These are phyloP conservation scores for Andricus grossulariae DNA, from an alignment of 1,140 invertebrate species.

Conservation along the genomic window DNA sequence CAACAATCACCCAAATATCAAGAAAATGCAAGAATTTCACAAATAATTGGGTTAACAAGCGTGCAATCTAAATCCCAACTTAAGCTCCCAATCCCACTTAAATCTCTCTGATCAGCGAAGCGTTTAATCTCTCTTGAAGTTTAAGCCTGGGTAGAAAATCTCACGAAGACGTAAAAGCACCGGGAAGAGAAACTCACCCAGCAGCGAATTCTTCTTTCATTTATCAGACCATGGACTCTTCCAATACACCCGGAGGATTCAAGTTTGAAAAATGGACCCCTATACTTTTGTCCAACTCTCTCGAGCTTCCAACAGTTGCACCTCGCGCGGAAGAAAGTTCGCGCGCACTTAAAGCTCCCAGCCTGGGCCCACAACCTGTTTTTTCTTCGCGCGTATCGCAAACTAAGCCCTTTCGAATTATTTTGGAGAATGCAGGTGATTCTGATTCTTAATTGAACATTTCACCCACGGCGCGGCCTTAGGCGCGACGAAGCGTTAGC, in stretches of 20 bases:
- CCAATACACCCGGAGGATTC: neutral
- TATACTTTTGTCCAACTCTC: neutral
- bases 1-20: neutral
- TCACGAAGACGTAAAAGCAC: neutral
- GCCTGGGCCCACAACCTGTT: neutral
- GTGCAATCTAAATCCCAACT: neutral
- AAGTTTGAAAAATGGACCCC: neutral
- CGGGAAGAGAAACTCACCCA: slow-evolving; percentile 1
- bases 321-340: neutral
- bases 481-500: slow-evolving; percentile 11
- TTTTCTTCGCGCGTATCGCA: neutral
- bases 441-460: neutral
- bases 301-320: neutral
- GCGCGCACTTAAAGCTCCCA: neutral
- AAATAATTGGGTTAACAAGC: slow-evolving; percentile 1
- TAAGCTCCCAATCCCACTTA: neutral
- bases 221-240: slow-evolving; percentile 14
- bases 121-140: neutral
- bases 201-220: slow-evolving; percentile 6
- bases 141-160: neutral
- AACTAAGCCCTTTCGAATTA: neutral
- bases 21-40: neutral
- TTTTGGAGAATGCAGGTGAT: neutral
- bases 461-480: neutral
- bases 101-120: neutral